Conservation (phyloP, 2,888 invertebrate species). For the Sinelater perroti region DNA sequence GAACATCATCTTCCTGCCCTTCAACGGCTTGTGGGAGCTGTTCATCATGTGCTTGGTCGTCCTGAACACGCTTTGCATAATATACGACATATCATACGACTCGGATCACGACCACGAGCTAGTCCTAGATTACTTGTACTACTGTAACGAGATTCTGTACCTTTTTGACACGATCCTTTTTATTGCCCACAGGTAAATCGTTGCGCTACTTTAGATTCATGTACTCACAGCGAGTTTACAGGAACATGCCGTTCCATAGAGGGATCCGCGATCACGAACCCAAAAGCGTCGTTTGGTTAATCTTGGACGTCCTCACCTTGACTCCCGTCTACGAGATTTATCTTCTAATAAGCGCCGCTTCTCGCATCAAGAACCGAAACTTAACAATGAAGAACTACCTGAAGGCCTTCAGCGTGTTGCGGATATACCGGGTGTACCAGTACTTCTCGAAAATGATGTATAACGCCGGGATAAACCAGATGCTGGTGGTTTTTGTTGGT, state of each 20-base stretch:
- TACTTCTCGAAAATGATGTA: slow-evolving; percentile 25
- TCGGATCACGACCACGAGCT: not conserved
- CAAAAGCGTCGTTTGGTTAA: slow-evolving; percentile 15
- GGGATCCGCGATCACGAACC: slow-evolving; percentile 30
- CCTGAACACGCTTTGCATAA: slow-evolving; percentile 25
- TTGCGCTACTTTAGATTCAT: too few relatives aligned
- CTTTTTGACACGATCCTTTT: slow-evolving; percentile 27
- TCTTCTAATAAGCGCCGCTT: slow-evolving; percentile 27
- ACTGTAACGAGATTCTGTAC: slow-evolving; percentile 24
- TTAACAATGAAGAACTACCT: slow-evolving; percentile 15
- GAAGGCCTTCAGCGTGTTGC: slow-evolving; percentile 10
- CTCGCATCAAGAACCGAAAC: slow-evolving; percentile 9
- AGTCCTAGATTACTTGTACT: slow-evolving; percentile 9
- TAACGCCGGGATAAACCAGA: slow-evolving; percentile 29
- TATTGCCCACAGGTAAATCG: slow-evolving; percentile 33
- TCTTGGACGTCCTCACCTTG: slow-evolving; percentile 30
- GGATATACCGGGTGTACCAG: slow-evolving; percentile 22
- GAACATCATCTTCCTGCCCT: slow-evolving; percentile 40
- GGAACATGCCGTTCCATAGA: slow-evolving; percentile 22
- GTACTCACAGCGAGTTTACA: too few relatives aligned
- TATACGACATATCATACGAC: slow-evolving; percentile 28
- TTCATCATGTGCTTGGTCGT: slow-evolving; percentile 22
- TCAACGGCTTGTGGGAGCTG: slow-evolving; percentile 31
- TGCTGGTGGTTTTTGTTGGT: slow-evolving; percentile 17
- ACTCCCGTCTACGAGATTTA: slow-evolving; percentile 39